These are phyloP conservation scores for Standfussiana lucernea DNA, from an alignment of 2,888 invertebrate species.

Conservation along the genomic window DNA sequence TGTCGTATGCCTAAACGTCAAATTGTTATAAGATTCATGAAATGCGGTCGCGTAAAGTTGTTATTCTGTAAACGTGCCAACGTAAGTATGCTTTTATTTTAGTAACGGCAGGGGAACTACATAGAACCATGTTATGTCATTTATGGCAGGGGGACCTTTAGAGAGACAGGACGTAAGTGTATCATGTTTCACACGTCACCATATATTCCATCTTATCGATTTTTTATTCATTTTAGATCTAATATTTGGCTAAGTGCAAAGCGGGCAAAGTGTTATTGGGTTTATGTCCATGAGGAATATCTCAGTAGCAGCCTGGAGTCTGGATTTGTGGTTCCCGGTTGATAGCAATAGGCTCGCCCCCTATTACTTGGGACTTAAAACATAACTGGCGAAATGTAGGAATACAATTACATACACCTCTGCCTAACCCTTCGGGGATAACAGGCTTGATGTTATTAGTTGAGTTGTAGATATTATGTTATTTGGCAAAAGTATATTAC, in stretches of 20 bases:
- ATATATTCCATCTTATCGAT: background rate
- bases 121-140: constrained; percentile 31
- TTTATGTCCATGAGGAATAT: no score
- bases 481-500: background rate
- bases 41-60: constrained; percentile 51
- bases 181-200: background rate
- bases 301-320: no score
- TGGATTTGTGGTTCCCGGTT: no score
- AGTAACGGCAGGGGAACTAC: constrained; percentile 35
- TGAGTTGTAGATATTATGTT: no score
- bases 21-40: constrained; percentile 67
- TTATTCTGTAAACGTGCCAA: constrained; percentile 51
- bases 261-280: no score
- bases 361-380: no score
- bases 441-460: no score
- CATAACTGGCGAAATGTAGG: no score
- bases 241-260: no score
- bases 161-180: constrained; percentile 1
- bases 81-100: constrained; percentile 48
- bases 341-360: no score
- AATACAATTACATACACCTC: no score
- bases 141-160: constrained; percentile 21
- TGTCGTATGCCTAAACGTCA: constrained; percentile 42
- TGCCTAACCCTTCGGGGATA: no score
- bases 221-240: background rate